Base-by-base conservation (phyloP, 2,113 vertebrate genomes). In the Phalacrocorax brasilianus region DNA sequence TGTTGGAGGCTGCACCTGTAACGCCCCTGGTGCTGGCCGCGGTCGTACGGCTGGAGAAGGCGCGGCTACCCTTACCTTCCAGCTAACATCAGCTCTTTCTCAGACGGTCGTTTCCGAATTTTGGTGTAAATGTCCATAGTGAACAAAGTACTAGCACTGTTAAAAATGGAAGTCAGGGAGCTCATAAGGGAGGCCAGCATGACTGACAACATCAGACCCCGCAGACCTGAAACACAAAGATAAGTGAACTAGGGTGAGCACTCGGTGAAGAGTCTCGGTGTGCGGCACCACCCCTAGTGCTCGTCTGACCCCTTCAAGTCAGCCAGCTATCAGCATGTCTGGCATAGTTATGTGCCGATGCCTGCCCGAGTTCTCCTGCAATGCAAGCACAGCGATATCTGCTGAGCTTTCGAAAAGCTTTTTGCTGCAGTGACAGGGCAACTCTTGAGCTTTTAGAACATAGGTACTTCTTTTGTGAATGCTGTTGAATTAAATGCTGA, bases 151-250 rank as follows among this genome's bases (percentile, higher is more conserved):
- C 99, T 99, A 94, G 99, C 98, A 0, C 99, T 99, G 98, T 99
- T 99, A 79, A 99, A 99, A 97, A 99, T 99, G 97, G 99, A 99
- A 30, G 99, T 99, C 63, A 99, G 97, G 21, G 99, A 99, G 92
- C 99, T 99, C 99, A 99, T 99, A 45, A 99, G 98, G 32, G 99
- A 99, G 7, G 99, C 99, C 98, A 99, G 6, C 99, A 99, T 99
- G 91, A 99, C 99, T 0, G 99, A 99, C 81, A 99, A 75, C 99
- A 99, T 99, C 72, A 99, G 97, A 45, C 99, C 99, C 59, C 99
- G 97, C 40, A 99, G 97, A 90, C 99, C 99, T 99, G 95, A 49
- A 92, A 96, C 5, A 90, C 14, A 95, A 33, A 49, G 27, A 23
- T 0, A 9, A 0, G 7, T 20, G 38, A 62, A 26, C 4, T 1